phyloP scores from a whole-genome alignment of 92 coral and sea anemone genomes.

The Paragorgia papillata region DNA sequence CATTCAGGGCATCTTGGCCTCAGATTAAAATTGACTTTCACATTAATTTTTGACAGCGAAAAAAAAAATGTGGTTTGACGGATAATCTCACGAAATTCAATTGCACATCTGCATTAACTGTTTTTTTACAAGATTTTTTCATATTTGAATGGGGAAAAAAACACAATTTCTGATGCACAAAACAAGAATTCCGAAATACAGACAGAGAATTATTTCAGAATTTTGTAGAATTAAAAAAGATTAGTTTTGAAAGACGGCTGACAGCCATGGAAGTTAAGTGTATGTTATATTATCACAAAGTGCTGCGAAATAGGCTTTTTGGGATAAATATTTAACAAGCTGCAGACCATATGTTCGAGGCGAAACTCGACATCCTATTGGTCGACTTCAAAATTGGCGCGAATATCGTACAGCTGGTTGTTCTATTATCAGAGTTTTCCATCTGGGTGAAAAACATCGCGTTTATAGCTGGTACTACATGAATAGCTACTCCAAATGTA shows the following conservation, averaged over 20 bases:
- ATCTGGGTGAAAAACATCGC: constrained; percentile 14
- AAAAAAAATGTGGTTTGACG: constrained; percentile 30
- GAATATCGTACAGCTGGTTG: constrained; percentile 33
- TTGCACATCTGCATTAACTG: background rate
- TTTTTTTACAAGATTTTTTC: too few relatives aligned
- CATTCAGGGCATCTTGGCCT: background rate
- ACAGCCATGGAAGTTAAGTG: background rate
- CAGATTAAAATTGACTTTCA: constrained; percentile 4
- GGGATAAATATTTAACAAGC: constrained; percentile 49
- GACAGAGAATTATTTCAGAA: too few relatives aligned
- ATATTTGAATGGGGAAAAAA: too few relatives aligned
- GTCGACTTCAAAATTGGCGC: constrained; percentile 34
- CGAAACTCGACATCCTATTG: constrained; percentile 25
- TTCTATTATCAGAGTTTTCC: constrained; percentile 10
- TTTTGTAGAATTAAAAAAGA: too few relatives aligned
- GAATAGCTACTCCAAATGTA: background rate
- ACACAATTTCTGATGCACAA: too few relatives aligned
- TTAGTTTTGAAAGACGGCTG: background rate
- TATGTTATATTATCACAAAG: constrained; percentile 39
- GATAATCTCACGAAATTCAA: background rate
- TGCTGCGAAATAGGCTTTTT: constrained; percentile 37
- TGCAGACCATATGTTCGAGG: constrained; percentile 39
- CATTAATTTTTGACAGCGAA: constrained; percentile 23
- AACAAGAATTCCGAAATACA: too few relatives aligned
- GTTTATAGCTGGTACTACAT: constrained; percentile 9